Base-by-base conservation (phyloP, 2,888 invertebrate genomes). In the Podotricha telesiphe region DNA sequence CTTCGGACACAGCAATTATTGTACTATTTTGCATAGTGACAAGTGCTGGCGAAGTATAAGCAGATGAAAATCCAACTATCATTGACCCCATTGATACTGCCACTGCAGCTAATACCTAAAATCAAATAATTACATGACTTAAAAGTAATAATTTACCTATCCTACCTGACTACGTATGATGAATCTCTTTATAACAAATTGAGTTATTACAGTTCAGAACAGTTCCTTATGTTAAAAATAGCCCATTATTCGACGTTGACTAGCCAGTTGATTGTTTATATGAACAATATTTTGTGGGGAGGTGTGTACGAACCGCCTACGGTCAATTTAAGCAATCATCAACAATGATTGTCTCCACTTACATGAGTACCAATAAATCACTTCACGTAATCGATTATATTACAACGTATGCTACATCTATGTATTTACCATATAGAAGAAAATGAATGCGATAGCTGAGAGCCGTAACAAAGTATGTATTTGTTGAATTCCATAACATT, bases 1-100 rank as follows among this genome's bases (percentile, higher is more conserved):
- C 94, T 61, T 93, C 88, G 5, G 94, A 93, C 0, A 96, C 93
- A 19, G 86, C 80, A 74, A 96, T 93, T 15, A 77, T 79, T 22
- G 95, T 94, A 72, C 94, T 95, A 68, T 94, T 92, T 72, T 82
- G 80, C 95, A 98, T 95, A 0, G 96, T 96, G 8, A 94, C 95
- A 34, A 96, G 89, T n/a, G 97, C 98, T 48, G 98, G 97, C 3
- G 98, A 97, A 0, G 98, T 97, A 82, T 97, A 98, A n/a, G 96
- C 97, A 28, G 96, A 96, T 34, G 96, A 94, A 83, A 96, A 97
- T 8, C 98, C 98, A 71, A 98, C 96, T 22, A 97, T 96, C 94
- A 98, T 94, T 8, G 98, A 98, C 11, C 97, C 97, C 85, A 98
- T 86, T 0, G 98, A 97, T 7, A 98, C 97, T 47, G 97, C 96